Conservation (phyloP, 1,140 invertebrate genomes). For the Teleopsis dalmanni region DNA sequence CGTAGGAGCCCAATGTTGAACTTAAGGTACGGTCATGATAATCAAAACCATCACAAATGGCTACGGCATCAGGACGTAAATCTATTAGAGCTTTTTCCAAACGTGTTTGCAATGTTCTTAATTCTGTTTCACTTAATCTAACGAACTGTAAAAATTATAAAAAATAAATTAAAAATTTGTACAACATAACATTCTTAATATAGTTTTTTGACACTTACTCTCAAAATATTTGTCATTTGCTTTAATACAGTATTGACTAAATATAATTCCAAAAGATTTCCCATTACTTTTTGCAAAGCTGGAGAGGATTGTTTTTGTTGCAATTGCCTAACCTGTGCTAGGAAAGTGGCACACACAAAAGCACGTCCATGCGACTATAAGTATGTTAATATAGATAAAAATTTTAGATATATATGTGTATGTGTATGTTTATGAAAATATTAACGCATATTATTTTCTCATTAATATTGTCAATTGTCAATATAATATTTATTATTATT, state of each 20-base stretch:
- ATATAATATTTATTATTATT: background rate
- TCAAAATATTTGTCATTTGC: slow-evolving; percentile 64
- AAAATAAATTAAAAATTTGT: background rate
- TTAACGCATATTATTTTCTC: too few species aligned
- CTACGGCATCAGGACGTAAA: slow-evolving; percentile 75
- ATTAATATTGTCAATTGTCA: slow-evolving; percentile 55
- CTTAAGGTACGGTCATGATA: slow-evolving; percentile 66
- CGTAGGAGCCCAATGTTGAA: slow-evolving; percentile 81
- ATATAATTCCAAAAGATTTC: slow-evolving; percentile 68
- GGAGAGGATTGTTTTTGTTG: slow-evolving; percentile 33
- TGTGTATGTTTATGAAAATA: too few species aligned
- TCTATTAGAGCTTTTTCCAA: slow-evolving; percentile 57
- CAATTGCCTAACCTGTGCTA: slow-evolving; percentile 48
- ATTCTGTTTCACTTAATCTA: slow-evolving; percentile 45
- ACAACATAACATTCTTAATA: background rate
- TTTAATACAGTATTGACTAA: slow-evolving; percentile 65
- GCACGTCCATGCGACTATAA: slow-evolving; percentile 59
- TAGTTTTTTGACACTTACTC: slow-evolving; percentile 50
- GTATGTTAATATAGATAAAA: background rate
- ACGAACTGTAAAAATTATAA: slow-evolving; percentile 3
- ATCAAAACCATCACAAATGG: slow-evolving; percentile 83
- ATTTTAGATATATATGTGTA: too few species aligned
- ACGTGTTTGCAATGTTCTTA: slow-evolving; percentile 56
- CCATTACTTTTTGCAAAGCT: slow-evolving; percentile 54
- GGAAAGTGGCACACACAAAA: slow-evolving; percentile 60